Conservation (phyloP, 2,113 vertebrate genomes). For the Phocoena phocoena region DNA sequence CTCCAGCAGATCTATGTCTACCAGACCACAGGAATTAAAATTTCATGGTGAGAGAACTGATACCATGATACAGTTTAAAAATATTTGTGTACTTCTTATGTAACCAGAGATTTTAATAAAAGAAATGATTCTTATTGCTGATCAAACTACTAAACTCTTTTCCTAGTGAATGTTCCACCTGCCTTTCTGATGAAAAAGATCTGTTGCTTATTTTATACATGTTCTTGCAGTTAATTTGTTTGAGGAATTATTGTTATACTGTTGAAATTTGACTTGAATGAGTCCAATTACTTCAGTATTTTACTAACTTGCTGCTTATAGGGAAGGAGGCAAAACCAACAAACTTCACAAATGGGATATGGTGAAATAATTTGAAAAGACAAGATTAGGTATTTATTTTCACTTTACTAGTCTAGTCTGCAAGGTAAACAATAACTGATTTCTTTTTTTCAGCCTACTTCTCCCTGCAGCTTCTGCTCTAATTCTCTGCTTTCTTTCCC, state of each 20-base stretch:
- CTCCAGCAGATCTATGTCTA: constrained; percentile 72
- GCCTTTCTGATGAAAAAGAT: constrained; percentile 7
- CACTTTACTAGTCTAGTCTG: background rate
- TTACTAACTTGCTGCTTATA: constrained; percentile 1
- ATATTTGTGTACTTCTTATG: constrained; percentile 73
- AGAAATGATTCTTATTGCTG: constrained; percentile 58
- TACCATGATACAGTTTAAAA: constrained; percentile 73
- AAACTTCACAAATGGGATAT: background rate
- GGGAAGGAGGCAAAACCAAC: background rate
- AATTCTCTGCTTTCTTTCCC: background rate
- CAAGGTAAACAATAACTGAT: background rate
- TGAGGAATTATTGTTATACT: constrained; percentile 25
- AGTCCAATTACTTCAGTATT: constrained; percentile 28
- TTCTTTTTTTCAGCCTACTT: background rate
- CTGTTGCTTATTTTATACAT: constrained; percentile 43
- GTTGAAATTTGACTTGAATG: constrained; percentile 33
- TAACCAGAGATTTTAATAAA: constrained; percentile 74
- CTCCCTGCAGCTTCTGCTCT: background rate
- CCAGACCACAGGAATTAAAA: constrained; percentile 57
- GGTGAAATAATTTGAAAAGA: constrained; percentile 42
- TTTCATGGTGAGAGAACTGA: constrained; percentile 75
- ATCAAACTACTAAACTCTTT: constrained; percentile 39
- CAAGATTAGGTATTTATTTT: constrained; percentile 1
- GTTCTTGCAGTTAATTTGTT: constrained; percentile 30
- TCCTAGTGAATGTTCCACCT: background rate